phyloP scores from a whole-genome alignment of 1,140 invertebrate species.

The Trachelipus rathkii region DNA sequence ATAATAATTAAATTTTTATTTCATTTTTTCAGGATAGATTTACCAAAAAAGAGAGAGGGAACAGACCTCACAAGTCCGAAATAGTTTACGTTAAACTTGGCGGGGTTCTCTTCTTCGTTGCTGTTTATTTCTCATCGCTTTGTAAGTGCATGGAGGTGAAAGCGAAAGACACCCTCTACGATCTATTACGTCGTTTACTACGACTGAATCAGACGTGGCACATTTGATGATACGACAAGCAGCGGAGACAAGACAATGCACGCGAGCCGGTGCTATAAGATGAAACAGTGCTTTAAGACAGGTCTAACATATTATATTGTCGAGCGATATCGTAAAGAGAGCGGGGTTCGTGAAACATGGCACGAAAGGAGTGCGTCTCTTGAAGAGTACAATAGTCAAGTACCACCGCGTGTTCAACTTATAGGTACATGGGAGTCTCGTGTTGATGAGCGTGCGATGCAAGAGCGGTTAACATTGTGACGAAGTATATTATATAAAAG shows the following conservation, averaged over 20 bases:
- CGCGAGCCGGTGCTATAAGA: neutral
- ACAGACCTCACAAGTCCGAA: slow-evolving; percentile 54
- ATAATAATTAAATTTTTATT: too few relatives aligned
- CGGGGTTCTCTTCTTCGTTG: slow-evolving; percentile 57
- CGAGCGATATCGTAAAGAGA: too few relatives aligned
- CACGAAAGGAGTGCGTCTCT: too few relatives aligned
- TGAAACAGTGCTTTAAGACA: too few relatives aligned
- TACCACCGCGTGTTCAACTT: too few relatives aligned
- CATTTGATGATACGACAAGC: slow-evolving; percentile 55
- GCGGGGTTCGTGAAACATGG: too few relatives aligned
- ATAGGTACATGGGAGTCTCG: too few relatives aligned
- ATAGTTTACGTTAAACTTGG: slow-evolving; percentile 56
- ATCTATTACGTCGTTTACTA: slow-evolving; percentile 54
- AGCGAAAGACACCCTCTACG: slow-evolving; percentile 55
- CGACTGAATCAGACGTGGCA: slow-evolving; percentile 57
- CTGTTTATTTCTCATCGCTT: slow-evolving; percentile 58
- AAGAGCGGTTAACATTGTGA: too few relatives aligned
- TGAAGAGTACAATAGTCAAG: too few relatives aligned
- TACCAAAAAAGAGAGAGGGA: slow-evolving; percentile 48
- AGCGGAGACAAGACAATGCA: slow-evolving; percentile 41
- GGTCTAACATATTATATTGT: too few relatives aligned
- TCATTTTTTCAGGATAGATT: slow-evolving; percentile 27
- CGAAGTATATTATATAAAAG: too few relatives aligned
- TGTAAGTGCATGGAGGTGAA: slow-evolving; percentile 60
- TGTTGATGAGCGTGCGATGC: too few relatives aligned